These are phyloP conservation scores for Lagopus leucura DNA, from an alignment of 2,113 vertebrate species.

Conservation along the genomic window DNA sequence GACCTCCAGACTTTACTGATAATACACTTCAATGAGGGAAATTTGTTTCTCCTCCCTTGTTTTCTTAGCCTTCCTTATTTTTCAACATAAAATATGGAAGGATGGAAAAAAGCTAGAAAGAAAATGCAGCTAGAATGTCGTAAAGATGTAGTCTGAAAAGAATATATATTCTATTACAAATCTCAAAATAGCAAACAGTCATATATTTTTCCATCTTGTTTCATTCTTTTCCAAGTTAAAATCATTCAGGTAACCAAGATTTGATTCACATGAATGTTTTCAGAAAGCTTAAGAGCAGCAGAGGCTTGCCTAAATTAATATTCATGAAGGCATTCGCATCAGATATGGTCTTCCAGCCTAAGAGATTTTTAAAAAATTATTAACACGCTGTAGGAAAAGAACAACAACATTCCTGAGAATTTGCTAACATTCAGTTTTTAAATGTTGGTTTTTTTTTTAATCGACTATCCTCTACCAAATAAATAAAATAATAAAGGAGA, in stretches of 20 bases:
- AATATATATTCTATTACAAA: background rate
- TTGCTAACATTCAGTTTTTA: background rate
- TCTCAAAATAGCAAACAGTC: background rate
- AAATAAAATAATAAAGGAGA: background rate
- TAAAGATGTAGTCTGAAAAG: background rate
- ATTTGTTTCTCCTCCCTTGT: background rate
- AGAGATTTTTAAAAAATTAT: background rate
- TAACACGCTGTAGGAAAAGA: background rate
- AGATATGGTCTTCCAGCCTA: background rate
- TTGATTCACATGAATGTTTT: background rate
- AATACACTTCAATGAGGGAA: background rate
- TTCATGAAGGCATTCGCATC: background rate
- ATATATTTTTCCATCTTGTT: background rate
- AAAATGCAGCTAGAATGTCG: background rate
- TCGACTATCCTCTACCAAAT: background rate
- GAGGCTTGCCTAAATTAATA: background rate
- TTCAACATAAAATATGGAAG: background rate
- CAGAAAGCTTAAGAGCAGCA: background rate
- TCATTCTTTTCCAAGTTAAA: background rate
- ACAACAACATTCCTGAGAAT: background rate
- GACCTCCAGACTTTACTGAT: background rate
- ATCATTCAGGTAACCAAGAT: background rate
- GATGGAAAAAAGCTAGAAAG: rapidly evolving
- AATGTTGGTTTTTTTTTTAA: background rate
- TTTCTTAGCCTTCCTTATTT: background rate